phyloP scores from a whole-genome alignment of 2,113 vertebrate species.

The Cisticola juncidis region DNA sequence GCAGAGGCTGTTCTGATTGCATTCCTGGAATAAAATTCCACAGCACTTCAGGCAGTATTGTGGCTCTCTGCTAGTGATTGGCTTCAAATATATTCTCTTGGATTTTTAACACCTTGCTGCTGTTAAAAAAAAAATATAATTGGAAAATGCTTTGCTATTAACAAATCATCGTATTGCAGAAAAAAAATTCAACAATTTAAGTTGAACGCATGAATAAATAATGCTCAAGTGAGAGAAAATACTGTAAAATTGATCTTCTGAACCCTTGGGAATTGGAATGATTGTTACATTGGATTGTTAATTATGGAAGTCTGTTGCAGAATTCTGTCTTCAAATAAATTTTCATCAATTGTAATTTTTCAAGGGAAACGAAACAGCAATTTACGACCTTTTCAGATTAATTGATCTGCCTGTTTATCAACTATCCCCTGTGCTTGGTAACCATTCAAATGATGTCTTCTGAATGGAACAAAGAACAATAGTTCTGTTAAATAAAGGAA shows the following conservation, averaged over 20 bases:
- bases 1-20: not conserved
- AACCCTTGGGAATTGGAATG: not conserved
- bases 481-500: not conserved
- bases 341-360: not conserved
- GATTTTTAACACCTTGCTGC: not conserved
- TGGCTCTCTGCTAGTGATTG: not conserved
- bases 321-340: not conserved
- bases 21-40: not conserved
- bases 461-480: not conserved
- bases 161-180: not conserved
- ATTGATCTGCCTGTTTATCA: not conserved
- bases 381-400: not conserved
- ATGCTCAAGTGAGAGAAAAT: not conserved
- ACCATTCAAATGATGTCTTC: not conserved
- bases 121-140: not conserved
- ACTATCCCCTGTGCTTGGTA: not conserved
- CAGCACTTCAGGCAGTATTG: not conserved
- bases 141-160: not conserved
- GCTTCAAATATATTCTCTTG: not conserved
- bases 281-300: slow-evolving; percentile 22
- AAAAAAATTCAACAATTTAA: not conserved
- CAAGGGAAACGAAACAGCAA: not conserved
- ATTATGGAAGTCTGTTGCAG: not conserved
- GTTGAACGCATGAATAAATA: not conserved
- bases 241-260: not conserved